Base-by-base conservation (phyloP, 2,888 invertebrate species). In the Phengaris alcon region DNA sequence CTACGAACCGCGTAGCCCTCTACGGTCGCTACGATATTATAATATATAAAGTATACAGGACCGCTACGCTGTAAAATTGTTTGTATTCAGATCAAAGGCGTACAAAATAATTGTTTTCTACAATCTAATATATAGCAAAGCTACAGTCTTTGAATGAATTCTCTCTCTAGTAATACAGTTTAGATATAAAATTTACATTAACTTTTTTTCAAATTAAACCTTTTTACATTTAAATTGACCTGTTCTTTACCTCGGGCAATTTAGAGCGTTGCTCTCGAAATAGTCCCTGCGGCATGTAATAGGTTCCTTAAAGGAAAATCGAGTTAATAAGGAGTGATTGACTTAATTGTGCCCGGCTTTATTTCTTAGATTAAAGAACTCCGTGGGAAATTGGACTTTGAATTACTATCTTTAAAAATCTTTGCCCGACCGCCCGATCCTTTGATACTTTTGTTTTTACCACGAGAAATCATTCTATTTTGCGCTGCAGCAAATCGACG, bases 161-260 rank as follows among this genome's bases (percentile, higher is more conserved):
- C 22, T 48, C 48, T 35, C 35, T 35, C 4, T 15, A 44, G 68
- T 69, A 44, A 44, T n/a, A 46, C 46, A 8, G 22, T 12, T 72
- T 44, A 72, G 72, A 72, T 77, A 79, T 78, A 79, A 79, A 82
- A 85, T 88, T 88, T 87, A 83, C 86, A 88, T 86, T 84, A 85
- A 81, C 84, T 85, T 86, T 89, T 90, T 87, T 86, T 83, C 22
- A 82, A 88, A 87, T 86, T 84, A 86, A 88, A 87, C 86, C 87
- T 88, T 86, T 90, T 89, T 86, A 88, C 87, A 90, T 91, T 89
- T 87, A 90, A 90, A 90, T 91, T 89, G 89, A 90, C 86, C 88
- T 86, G 84, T 87, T 87, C 86, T 75, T 59, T 83, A 88, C 89
- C 88, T 89, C 86, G 80, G 88, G 89, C 86, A 89, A 90, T 90